Evolutionary conservation across 2,888 invertebrate species (phyloP).

Genomic region (Gasteruption jaculator): DNA sequence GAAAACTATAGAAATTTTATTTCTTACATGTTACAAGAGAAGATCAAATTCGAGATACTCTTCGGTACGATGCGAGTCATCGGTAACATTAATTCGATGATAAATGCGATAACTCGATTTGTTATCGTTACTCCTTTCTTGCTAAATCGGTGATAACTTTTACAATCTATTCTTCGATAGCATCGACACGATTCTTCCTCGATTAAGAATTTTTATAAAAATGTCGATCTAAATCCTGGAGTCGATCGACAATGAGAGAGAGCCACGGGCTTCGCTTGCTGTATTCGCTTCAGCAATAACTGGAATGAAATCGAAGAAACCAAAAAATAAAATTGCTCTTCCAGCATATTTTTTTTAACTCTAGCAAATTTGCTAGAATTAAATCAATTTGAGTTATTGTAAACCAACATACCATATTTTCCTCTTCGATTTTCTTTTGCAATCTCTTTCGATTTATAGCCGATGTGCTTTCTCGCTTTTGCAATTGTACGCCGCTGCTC

Average conservation of each 20-base stretch:
- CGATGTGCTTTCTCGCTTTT: constrained; percentile 42
- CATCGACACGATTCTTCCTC: constrained; percentile 4
- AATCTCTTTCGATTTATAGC: constrained; percentile 53
- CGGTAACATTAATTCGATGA: too few relatives aligned
- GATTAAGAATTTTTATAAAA: constrained; percentile 29
- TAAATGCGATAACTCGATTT: too few relatives aligned
- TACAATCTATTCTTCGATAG: constrained; percentile 11
- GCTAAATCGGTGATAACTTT: too few relatives aligned
- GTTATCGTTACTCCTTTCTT: too few relatives aligned
- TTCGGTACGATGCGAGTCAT: too few relatives aligned
- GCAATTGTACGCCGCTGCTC: too few relatives aligned
- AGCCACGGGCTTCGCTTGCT: constrained; percentile 39
- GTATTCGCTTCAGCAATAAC: constrained; percentile 38
- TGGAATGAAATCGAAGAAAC: constrained; percentile 25
- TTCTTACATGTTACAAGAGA: too few relatives aligned
- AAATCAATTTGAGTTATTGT: background rate
- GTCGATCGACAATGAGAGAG: constrained; percentile 23
- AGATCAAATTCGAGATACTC: too few relatives aligned
- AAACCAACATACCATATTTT: constrained; percentile 51
- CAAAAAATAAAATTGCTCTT: constrained; percentile 4
- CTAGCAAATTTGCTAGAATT: background rate
- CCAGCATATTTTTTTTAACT: background rate
- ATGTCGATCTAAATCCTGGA: constrained; percentile 33
- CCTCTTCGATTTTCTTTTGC: constrained; percentile 53
- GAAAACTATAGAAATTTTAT: too few relatives aligned